Evolutionary conservation across 2,888 invertebrate species (phyloP), one percentile per base, ranked within the genome.

Genomic region (Harpalus rufipes): DNA sequence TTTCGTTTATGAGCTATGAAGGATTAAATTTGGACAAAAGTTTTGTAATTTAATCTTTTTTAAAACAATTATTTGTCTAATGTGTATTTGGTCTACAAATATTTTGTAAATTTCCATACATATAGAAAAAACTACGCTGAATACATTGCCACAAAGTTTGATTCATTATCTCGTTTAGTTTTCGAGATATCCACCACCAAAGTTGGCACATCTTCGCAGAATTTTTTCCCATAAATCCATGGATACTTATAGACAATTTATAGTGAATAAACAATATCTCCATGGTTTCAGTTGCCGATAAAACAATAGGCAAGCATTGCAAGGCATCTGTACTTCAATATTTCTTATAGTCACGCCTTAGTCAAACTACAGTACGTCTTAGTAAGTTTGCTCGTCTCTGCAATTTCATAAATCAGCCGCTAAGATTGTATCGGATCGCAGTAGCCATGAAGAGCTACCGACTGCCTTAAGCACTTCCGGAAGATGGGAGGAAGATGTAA

Each of bases 301-400:
- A 51, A 51, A 51, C 44, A 51, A 51, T 51, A 51, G 44, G 44
- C 12, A 51, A 51, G 44, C 44, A 51, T 51, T 51, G 44, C 44
- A 1, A 32, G 10, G 44, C 44, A 51, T 51, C 44, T 51, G 44
- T 10, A 51, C 44, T 51, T 51, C 44, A 51, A 51, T 51, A 51
- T 51, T 51, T 51, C 44, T 51, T 51, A 12, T 3, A 51, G 44
- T 51, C 44, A 51, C 44, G 44, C 44, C 44, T 51, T 51, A 12
- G 10, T 51, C 44, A 51, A 51, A 51, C 44, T 51, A 8, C 44
- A 12, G 44, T 51, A 51, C 10, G 12, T 51, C 44, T 51, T 51
- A 51, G 44, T 51, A 51, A 51, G 12, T 8, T 51, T 32, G 10
- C 44, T 51, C 44, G 8, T 51, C 44, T 12, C 44, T 51, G 44